phyloP scores from a whole-genome alignment of 2,797 vertebrate species.

The Bradypus variegatus region DNA sequence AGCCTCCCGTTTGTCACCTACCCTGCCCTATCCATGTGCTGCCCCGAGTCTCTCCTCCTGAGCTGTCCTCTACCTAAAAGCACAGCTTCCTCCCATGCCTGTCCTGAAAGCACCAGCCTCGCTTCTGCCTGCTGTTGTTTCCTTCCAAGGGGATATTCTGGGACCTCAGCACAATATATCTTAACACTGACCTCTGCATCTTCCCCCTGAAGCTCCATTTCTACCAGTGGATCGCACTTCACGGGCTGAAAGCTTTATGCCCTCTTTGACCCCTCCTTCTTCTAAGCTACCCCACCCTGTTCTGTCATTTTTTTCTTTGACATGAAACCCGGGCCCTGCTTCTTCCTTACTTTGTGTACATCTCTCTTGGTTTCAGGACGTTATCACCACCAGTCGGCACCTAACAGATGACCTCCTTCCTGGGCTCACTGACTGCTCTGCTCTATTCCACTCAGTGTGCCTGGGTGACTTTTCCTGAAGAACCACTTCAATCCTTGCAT shows the following conservation, averaged over 20 bases:
- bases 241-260: neutral
- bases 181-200: neutral
- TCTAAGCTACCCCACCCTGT: neutral
- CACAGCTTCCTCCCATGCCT: neutral
- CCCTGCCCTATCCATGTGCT: neutral
- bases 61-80: neutral
- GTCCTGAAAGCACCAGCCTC: neutral
- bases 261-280: neutral
- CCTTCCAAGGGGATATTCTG: neutral
- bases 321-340: neutral
- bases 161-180: neutral
- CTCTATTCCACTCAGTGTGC: rapidly evolving
- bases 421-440: neutral
- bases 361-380: neutral
- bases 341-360: neutral
- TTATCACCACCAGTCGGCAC: neutral
- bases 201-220: neutral
- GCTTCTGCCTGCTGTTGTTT: neutral
- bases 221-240: too few relatives aligned
- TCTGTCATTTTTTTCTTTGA: neutral
- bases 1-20: neutral
- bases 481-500: neutral
- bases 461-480: neutral
- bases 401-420: neutral
- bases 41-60: neutral